phyloP scores from a whole-genome alignment of 1,140 invertebrate species.

The Palaemon carinicauda region DNA sequence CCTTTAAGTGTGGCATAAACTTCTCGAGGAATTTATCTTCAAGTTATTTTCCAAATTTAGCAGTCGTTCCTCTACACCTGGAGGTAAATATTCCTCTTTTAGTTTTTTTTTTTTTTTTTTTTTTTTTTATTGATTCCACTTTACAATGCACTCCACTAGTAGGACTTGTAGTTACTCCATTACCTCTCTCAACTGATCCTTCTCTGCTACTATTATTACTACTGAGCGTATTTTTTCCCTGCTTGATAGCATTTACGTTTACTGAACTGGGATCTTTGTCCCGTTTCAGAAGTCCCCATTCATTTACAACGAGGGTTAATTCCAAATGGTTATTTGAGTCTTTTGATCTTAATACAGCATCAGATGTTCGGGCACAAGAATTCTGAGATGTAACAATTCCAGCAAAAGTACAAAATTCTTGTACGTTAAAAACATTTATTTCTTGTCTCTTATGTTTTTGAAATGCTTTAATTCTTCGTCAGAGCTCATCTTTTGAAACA shows the following conservation, averaged over 20 bases:
- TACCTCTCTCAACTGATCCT: not conserved
- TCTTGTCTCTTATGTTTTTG: conserved; percentile 35
- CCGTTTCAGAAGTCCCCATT: no score
- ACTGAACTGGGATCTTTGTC: no score
- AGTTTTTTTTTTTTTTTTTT: no score
- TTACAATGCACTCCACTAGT: not conserved
- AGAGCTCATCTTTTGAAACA: conserved; percentile 38
- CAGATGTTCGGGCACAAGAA: conserved; percentile 38
- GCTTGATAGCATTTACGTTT: no score
- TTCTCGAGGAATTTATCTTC: no score
- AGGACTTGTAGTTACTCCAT: not conserved
- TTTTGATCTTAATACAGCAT: conserved; percentile 41
- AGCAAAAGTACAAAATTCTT: conserved; percentile 32
- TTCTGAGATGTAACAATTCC: conserved; percentile 9
- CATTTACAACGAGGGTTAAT: no score
- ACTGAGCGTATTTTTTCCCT: not conserved
- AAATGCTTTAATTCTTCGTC: conserved; percentile 39
- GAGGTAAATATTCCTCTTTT: not conserved
- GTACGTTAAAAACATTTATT: conserved; percentile 40
- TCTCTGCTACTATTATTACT: conserved; percentile 22
- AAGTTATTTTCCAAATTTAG: no score
- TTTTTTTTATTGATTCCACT: not conserved
- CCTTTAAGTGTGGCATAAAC: no score
- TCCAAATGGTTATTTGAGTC: conserved; percentile 36
- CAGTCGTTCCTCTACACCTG: no score